Conservation (phyloP, 2,797 vertebrate species). For the Gymnopithys bicolor region DNA sequence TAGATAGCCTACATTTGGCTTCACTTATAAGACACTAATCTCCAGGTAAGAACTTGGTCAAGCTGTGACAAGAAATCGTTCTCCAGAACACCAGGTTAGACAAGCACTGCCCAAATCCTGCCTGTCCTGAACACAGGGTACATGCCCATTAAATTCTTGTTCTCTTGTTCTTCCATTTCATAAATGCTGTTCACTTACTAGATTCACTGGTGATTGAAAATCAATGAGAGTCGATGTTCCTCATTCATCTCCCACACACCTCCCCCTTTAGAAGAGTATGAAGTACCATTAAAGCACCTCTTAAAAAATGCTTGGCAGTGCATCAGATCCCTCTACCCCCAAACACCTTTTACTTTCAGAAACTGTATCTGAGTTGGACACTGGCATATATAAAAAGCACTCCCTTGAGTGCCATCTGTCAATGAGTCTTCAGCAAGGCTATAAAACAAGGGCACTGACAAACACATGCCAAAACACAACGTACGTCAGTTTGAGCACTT, state of each 20-base stretch:
- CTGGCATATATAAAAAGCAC: constrained; percentile 70
- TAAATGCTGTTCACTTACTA: not conserved
- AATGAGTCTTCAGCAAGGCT: constrained; percentile 66
- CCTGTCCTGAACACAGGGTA: not conserved
- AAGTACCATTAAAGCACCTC: constrained; percentile 8
- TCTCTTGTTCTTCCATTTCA: not conserved
- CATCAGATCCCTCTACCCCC: constrained; percentile 35
- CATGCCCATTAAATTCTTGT: not conserved
- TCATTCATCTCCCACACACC: not conserved
- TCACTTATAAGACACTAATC: not conserved
- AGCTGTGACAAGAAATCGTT: not conserved
- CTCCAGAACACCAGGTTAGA: not conserved
- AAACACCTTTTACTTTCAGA: constrained; percentile 65
- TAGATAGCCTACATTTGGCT: not conserved
- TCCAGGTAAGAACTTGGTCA: not conserved
- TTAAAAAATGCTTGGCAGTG: constrained; percentile 51
- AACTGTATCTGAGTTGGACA: constrained; percentile 43
- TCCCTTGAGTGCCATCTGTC: constrained; percentile 45
- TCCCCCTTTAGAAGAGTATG: not conserved
- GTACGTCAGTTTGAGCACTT: constrained; percentile 16
- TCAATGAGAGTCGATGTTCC: not conserved
- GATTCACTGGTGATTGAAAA: not conserved
- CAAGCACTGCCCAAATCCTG: not conserved
- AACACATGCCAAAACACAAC: constrained; percentile 28
- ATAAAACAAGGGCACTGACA: constrained; percentile 46